phyloP scores from a whole-genome alignment of 2,888 invertebrate species.

The Drosophila algonquin region DNA sequence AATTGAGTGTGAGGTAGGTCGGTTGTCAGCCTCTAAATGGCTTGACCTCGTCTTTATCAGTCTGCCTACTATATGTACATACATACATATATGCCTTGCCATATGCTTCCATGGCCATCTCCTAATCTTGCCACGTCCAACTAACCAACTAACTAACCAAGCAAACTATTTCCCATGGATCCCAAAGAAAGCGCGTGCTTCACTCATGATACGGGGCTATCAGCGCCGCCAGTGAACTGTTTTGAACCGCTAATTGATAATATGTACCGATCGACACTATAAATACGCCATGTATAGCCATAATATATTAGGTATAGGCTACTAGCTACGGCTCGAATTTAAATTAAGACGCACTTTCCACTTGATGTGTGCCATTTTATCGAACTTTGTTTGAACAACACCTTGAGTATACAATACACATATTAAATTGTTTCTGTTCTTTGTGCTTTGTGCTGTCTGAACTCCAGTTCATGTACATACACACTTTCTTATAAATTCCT shows the following conservation, averaged over 20 bases:
- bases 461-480: background rate
- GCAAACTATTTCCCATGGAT: constrained; percentile 30
- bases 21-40: background rate
- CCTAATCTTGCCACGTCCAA: constrained; percentile 24
- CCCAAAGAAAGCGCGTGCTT: constrained; percentile 46
- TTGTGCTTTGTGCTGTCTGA: background rate
- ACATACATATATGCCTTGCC: too few species aligned
- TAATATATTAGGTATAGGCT: constrained; percentile 2
- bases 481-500: background rate
- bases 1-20: constrained; percentile 33
- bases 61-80: background rate
- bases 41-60: constrained; percentile 12
- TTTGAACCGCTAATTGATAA: constrained; percentile 74
- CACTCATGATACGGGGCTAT: constrained; percentile 20
- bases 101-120: background rate
- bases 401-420: background rate
- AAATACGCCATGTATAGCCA: background rate
- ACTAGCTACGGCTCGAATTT: constrained; percentile 20
- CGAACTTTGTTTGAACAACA: constrained; percentile 33
- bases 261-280: constrained; percentile 47
- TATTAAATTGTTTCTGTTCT: background rate
- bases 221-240: constrained; percentile 55
- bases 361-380: constrained; percentile 16
- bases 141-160: constrained; percentile 19
- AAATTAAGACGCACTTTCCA: constrained; percentile 65